Evolutionary conservation across 2,113 vertebrate species (phyloP).

Genomic region (Pelobates fuscus): DNA sequence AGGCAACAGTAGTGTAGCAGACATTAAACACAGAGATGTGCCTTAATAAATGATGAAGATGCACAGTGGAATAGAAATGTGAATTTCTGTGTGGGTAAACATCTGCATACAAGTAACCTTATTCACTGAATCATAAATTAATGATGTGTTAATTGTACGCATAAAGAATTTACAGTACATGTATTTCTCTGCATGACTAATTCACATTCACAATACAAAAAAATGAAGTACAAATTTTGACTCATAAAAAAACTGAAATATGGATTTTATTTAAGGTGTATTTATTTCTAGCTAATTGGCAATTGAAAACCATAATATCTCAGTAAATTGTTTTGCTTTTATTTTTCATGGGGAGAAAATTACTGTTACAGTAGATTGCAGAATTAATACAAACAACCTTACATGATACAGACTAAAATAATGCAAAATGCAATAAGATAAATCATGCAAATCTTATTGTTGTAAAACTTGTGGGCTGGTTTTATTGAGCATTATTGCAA

Average conservation of each 20-base stretch:
- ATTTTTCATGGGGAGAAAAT: no score
- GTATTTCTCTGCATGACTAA: conserved; percentile 24
- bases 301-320: not conserved
- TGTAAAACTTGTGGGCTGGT: no score
- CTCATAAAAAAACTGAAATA: not conserved
- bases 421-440: no score
- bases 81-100: conserved; percentile 26
- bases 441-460: no score
- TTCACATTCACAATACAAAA: conserved; percentile 23
- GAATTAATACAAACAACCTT: no score
- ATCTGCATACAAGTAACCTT: conserved; percentile 30
- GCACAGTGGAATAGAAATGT: conserved; percentile 24
- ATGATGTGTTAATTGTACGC: conserved; percentile 25
- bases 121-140: conserved; percentile 30
- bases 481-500: no score
- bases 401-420: no score
- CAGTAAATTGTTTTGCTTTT: no score
- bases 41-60: conserved; percentile 25
- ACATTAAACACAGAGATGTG: conserved; percentile 23
- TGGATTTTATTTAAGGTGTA: not conserved
- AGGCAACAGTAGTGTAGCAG: conserved; percentile 22
- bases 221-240: not conserved
- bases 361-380: no score
- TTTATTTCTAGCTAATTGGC: not conserved
- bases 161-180: conserved; percentile 27